Base-by-base conservation (phyloP, 2,888 invertebrate species). In the Acronicta psi region DNA sequence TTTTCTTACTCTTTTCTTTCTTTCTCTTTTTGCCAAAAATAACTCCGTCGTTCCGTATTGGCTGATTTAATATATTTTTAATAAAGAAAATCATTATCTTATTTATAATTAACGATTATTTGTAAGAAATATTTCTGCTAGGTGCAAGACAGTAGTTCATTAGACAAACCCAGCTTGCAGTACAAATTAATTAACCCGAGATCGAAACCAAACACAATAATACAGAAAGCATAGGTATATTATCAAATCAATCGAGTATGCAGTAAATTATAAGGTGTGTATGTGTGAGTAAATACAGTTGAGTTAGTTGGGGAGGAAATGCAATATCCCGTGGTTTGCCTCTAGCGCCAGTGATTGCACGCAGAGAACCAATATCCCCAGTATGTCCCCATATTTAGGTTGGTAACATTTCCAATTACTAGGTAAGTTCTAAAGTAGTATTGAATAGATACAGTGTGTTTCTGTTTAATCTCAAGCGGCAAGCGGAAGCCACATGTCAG, bases 281-380 rank as follows among this genome's bases (percentile, higher is more conserved):
- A 25, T 46, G 50, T 31, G 6, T 5, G n/a, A 34, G 13, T 16
- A 43, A 46, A 41, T 37, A 29, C 34, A 18, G 38, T 50, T 37
- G 37, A 46, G 17, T 47, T 18, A 38, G 45, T 38, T 18, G 38
- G 58, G 59, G 53, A 47, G 60, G 57, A 61, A 72, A 72, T 65
- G 61, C 65, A 72, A 73, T 72, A 62, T 69, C 70, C 29, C 60
- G 46, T 45, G 60, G 53, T 36, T 36, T 29, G 40, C 49, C 47
- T 40, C 3, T 34, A 36, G 17, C 36, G 38, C 25, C 47, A 37
- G 53, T 47, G 67, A 61, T 58, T 72, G 58, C 68, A 52, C 34
- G 20, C n/a, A 45, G 34, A 31, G 42, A 58, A 72, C 61, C 61
- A 59, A 68, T 70, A 72, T 16, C 6, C n/a, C n/a, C n/a, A n/a